A percentile compares a stretch with the other conserved stretches of the same genome.
These are phyloP conservation scores for Silurus meridionalis DNA, from an alignment of 2,113 vertebrate species.

Conservation along the genomic window DNA sequence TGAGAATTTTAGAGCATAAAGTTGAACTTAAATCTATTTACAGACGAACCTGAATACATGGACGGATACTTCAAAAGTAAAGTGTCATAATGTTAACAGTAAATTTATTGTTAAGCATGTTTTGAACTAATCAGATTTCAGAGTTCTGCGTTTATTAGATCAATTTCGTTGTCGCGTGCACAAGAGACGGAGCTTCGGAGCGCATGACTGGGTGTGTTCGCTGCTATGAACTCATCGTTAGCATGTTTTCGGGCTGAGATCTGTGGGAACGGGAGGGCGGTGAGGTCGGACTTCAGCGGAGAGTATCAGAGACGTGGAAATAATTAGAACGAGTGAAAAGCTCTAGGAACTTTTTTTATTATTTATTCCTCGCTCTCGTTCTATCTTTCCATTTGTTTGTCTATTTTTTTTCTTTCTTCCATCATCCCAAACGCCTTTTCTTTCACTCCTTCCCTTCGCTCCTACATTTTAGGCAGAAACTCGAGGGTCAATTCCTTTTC, in stretches of 20 bases:
- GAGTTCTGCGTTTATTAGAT: background rate
- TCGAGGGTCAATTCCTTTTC: constrained; percentile 52
- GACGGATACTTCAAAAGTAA: too few relatives aligned
- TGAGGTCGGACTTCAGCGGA: background rate
- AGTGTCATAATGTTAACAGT: too few relatives aligned
- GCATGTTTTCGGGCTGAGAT: constrained; percentile 17
- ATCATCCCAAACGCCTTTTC: constrained; percentile 13
- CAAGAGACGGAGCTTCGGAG: background rate
- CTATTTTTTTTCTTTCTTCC: constrained; percentile 18
- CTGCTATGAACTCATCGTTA: background rate
- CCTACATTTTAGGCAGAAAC: constrained; percentile 40
- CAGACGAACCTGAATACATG: background rate
- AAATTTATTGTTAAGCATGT: background rate
- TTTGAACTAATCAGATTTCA: background rate
- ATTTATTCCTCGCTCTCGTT: background rate
- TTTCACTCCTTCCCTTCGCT: background rate
- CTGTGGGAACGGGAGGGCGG: background rate
- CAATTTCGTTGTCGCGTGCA: too few relatives aligned
- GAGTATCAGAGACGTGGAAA: background rate
- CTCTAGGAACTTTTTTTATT: background rate
- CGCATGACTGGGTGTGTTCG: background rate
- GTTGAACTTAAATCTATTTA: background rate
- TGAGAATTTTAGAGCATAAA: background rate
- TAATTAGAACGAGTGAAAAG: constrained; percentile 25
- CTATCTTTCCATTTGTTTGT: background rate